Conservation (phyloP, 2,113 vertebrate species). For the Lamprotornis superbus region DNA sequence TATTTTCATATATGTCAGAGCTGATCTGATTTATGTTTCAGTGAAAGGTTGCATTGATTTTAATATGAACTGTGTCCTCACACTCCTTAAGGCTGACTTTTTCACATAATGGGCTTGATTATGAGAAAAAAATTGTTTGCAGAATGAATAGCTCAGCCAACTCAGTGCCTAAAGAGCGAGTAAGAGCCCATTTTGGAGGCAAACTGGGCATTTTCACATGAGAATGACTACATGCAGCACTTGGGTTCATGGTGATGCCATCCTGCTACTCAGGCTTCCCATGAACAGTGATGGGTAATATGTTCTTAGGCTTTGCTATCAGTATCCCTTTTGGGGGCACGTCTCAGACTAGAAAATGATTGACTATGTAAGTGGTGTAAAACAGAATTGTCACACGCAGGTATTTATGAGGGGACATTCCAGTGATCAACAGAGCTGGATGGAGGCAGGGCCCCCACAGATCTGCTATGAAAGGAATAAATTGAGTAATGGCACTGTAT, state of each 20-base stretch:
- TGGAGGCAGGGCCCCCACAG: background rate
- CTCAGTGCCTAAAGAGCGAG: background rate
- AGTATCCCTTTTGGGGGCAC: background rate
- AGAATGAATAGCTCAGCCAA: background rate
- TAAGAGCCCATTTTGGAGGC: background rate
- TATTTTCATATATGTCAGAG: conserved; percentile 22
- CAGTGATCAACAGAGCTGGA: background rate
- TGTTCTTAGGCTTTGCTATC: background rate
- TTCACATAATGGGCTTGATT: background rate
- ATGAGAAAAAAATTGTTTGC: background rate
- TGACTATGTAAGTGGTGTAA: background rate
- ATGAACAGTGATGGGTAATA: background rate
- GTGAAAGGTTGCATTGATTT: conserved; percentile 50
- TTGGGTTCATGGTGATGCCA: background rate
- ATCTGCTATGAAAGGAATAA: background rate
- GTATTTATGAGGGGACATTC: background rate
- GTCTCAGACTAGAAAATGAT: background rate
- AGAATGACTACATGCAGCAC: background rate
- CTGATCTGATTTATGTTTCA: background rate
- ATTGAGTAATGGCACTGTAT: background rate
- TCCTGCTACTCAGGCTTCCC: background rate
- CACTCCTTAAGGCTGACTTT: background rate
- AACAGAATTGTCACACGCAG: background rate
- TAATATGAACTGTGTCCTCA: background rate
- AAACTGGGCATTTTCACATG: background rate